A percentile compares a stretch with the other conserved stretches of the same genome.
Evolutionary conservation across 2,113 vertebrate species (phyloP).

Genomic region (Ceyx cyanopectus): DNA sequence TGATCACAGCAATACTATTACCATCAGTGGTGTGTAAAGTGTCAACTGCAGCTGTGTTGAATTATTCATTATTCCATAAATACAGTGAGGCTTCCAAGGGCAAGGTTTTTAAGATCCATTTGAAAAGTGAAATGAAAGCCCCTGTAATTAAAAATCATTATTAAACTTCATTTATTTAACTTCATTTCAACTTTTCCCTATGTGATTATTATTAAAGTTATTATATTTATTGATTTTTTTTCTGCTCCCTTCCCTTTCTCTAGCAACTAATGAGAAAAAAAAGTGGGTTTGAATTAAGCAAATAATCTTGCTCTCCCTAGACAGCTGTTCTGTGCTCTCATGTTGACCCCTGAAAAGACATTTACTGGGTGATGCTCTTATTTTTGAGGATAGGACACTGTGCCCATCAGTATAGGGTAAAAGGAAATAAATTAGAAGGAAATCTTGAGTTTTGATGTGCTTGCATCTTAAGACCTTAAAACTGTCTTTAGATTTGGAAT

Average conservation of each 20-base stretch:
- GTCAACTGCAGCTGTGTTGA: constrained; percentile 63
- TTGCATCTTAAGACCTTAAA: constrained; percentile 43
- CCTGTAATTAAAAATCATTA: constrained; percentile 64
- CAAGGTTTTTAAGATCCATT: constrained; percentile 50
- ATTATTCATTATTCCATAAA: constrained; percentile 72
- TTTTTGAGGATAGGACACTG: constrained; percentile 25
- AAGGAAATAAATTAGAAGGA: constrained; percentile 47
- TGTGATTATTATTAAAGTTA: constrained; percentile 55
- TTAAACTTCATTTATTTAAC: constrained; percentile 66
- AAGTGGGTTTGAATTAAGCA: constrained; percentile 45
- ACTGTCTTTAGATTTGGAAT: constrained; percentile 41
- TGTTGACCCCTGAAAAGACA: constrained; percentile 36
- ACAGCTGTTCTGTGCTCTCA: constrained; percentile 12
- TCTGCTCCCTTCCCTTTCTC: neutral
- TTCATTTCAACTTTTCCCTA: constrained; percentile 44
- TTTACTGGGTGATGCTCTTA: constrained; percentile 50
- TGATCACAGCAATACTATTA: constrained; percentile 56
- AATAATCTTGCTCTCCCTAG: constrained; percentile 33
- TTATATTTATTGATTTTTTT: constrained; percentile 53
- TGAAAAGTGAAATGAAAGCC: constrained; percentile 55
- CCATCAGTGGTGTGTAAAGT: constrained; percentile 57
- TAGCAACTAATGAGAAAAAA: constrained; percentile 47
- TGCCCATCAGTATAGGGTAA: neutral
- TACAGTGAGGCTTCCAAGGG: constrained; percentile 53
- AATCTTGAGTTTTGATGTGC: constrained; percentile 30